A percentile compares a stretch with the other conserved stretches of the same genome.
phyloP scores from a whole-genome alignment of 2,113 vertebrate genomes.

The Epinephelus moara region DNA sequence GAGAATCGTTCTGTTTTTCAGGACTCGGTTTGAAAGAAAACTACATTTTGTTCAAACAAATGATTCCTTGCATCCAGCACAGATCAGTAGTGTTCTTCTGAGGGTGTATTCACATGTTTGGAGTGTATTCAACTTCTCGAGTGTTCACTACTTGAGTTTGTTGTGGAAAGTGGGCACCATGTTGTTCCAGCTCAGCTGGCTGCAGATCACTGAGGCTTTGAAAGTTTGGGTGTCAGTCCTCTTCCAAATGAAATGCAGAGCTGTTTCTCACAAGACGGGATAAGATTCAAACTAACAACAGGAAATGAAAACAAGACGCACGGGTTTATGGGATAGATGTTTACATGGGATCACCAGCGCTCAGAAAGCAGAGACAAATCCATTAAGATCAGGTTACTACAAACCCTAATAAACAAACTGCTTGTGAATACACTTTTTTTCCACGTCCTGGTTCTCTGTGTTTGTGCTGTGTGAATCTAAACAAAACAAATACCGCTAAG shows the following conservation, averaged over 20 bases:
- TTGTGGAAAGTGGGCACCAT: slow-evolving; percentile 8
- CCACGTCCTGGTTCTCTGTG: background rate
- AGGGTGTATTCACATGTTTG: background rate
- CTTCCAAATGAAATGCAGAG: background rate
- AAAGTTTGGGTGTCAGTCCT: background rate
- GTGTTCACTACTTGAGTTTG: slow-evolving; percentile 12
- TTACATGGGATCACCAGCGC: background rate
- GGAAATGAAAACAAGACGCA: slow-evolving; percentile 7
- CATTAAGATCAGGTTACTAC: background rate
- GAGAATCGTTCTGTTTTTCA: background rate
- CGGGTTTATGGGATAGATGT: background rate
- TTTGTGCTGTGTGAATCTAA: slow-evolving; percentile 12
- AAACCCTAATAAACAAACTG: slow-evolving; percentile 4
- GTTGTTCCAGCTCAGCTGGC: slow-evolving; percentile 16
- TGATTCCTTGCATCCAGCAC: background rate
- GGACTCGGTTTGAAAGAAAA: background rate
- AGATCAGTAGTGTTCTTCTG: background rate
- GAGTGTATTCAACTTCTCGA: background rate
- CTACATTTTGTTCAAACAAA: background rate
- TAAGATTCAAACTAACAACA: background rate
- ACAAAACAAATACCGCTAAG: slow-evolving; percentile 13
- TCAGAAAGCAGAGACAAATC: background rate
- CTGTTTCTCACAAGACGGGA: background rate
- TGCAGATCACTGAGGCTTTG: background rate
- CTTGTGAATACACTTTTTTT: background rate